Evolutionary conservation across 92 coral and sea anemone species (phyloP), one percentile per base, ranked within the genome.

Genomic region (Virgularia gustaviana): DNA sequence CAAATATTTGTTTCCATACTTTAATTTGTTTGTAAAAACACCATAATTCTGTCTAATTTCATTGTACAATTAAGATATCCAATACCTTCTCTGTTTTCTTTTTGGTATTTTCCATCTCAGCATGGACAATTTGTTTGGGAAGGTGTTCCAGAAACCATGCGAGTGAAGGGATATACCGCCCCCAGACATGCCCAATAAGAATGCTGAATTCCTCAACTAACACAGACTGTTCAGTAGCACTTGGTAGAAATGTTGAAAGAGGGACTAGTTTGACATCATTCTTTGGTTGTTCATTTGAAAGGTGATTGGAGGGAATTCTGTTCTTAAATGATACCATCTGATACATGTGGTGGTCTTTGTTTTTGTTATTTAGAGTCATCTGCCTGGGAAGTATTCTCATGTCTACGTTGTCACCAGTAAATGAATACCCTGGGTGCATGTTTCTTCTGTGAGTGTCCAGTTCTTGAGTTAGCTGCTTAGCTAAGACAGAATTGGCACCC

Each of bases 371-470:
- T 49, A 64, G 9, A 19, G 88, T 83, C 78, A 73, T 83, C 39
- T 83, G 88, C 0, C 81, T 7, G 3, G 71, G 70, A 0, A 42
- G 15, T 4, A 67, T 49, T 15, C 72, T 36, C 65, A 58, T 72
- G 45, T 83, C 88, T 36, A 79, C 84, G 43, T 83, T 79, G 54
- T 84, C 88, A 9, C 88, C 85, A 33, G 85, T 79, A 16, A 84
- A 79, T 9, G 88, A 79, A 49, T 84, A 84, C 0, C 88, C 85
- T 44, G 85, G 81, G 33, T 84, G 81, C 88, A 84, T 84, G 33
- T 2, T 49, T 54, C 61, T 19, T 51, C 82, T 73, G 68, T 57
- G 81, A n/a, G 13, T 11, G 2, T 35, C 42, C 51, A 76, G 37
- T 27, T 76, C 78, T 44, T 58, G 33, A 54, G 74, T 8, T 29